Conservation (phyloP, 1,140 invertebrate genomes). For the Megalonaias nervosa region DNA sequence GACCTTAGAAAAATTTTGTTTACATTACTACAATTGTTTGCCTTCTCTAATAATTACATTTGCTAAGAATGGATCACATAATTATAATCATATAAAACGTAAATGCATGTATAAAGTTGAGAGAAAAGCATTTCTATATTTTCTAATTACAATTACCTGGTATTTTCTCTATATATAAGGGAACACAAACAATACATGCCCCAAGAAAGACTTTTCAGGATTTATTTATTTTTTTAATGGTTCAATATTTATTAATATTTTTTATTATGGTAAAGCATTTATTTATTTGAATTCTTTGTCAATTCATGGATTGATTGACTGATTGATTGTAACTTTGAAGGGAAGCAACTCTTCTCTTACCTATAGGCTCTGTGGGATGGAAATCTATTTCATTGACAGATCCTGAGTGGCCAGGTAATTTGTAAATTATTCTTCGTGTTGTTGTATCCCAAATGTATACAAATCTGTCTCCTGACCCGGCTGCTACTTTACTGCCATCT, state of each 20-base stretch:
- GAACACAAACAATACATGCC: too few species aligned
- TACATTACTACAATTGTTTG: background rate
- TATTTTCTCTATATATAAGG: too few species aligned
- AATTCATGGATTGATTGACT: background rate
- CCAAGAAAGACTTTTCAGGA: background rate
- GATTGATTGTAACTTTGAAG: background rate
- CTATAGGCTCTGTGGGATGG: constrained; percentile 94
- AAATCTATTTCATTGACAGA: constrained; percentile 98
- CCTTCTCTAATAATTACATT: background rate
- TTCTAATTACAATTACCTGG: too few species aligned
- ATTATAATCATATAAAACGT: too few species aligned
- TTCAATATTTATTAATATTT: background rate
- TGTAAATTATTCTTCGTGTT: constrained; percentile 89
- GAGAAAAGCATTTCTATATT: too few species aligned
- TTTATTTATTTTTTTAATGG: background rate
- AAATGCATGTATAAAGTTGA: too few species aligned
- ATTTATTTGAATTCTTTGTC: background rate
- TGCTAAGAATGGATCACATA: background rate
- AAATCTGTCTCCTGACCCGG: constrained; percentile 95
- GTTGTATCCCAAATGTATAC: constrained; percentile 99
- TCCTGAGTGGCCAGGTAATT: constrained; percentile 97
- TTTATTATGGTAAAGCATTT: background rate
- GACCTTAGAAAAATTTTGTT: background rate
- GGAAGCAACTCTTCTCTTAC: constrained; percentile 72
- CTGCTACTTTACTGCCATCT: constrained; percentile 84